Evolutionary conservation across 2,888 invertebrate species (phyloP).

Genomic region (Unio delphinus): DNA sequence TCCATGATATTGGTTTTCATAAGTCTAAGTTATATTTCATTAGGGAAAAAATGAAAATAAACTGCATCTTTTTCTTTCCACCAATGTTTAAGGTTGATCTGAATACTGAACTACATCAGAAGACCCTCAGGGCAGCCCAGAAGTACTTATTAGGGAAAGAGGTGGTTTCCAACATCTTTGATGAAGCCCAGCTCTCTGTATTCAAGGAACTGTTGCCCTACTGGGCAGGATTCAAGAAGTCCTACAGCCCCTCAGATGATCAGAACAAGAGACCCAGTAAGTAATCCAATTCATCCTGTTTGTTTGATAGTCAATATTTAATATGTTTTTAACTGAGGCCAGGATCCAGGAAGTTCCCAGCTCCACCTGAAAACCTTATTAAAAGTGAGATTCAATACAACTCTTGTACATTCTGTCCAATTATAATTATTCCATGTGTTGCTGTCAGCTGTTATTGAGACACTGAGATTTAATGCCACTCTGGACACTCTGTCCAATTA

Average conservation of each 20-base stretch:
- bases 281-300: conserved; percentile 1
- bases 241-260: conserved; percentile 52
- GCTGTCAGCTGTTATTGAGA: too few species aligned
- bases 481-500: too few species aligned
- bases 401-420: too few species aligned
- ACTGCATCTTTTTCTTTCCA: too few species aligned
- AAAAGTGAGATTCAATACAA: too few species aligned
- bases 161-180: conserved; percentile 61
- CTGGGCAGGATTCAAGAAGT: conserved; percentile 68
- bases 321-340: background rate
- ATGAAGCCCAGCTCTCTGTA: conserved; percentile 66
- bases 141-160: conserved; percentile 66
- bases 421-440: too few species aligned
- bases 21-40: too few species aligned
- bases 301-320: background rate
- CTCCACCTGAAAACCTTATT: too few species aligned
- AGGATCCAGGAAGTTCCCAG: background rate
- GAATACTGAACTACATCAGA: conserved; percentile 59
- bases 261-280: conserved; percentile 57
- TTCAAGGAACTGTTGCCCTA: conserved; percentile 69
- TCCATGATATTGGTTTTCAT: too few species aligned
- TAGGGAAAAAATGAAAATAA: too few species aligned
- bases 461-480: too few species aligned
- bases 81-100: conserved; percentile 58
- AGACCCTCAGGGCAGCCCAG: conserved; percentile 60